Evolutionary conservation across 2,888 invertebrate genomes (phyloP).

Genomic region (Agonum fuliginosum): DNA sequence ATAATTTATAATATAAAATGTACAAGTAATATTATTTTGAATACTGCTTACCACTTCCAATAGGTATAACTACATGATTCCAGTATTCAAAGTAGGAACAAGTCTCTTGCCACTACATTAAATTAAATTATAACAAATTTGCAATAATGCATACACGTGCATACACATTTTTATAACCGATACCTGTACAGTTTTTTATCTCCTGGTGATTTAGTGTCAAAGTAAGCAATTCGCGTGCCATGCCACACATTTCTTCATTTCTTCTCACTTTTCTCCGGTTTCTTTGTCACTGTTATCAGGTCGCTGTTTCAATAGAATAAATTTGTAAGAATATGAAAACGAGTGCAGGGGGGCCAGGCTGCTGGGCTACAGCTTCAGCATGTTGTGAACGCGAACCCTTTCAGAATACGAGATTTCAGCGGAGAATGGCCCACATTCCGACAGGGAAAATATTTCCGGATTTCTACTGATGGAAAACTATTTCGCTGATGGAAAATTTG

Average conservation of each 20-base stretch:
- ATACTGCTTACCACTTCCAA: no score
- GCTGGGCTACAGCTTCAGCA: conserved; percentile 1
- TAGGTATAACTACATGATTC: no score
- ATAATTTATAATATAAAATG: no score
- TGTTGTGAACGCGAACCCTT: conserved; percentile 19
- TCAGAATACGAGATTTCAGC: conserved; percentile 40
- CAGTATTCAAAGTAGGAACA: no score
- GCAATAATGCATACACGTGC: no score
- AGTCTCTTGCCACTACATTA: no score
- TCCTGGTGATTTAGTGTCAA: conserved; percentile 38
- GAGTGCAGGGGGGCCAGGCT: conserved; percentile 18
- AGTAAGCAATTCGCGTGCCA: conserved; percentile 44
- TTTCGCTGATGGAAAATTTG: conserved; percentile 40
- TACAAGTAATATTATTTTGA: no score
- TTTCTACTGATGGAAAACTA: conserved; percentile 38
- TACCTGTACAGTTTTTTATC: no score
- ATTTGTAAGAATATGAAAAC: conserved; percentile 53
- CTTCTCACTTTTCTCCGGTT: background rate
- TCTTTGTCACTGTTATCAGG: conserved; percentile 11
- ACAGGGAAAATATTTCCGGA: conserved; percentile 20
- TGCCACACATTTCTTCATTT: conserved; percentile 47
- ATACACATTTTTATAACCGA: no score
- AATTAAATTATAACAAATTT: no score
- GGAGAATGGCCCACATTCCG: background rate
- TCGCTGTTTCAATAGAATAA: conserved; percentile 52